Evolutionary conservation across 37 sponge, comb jelly and placozoan species (phyloP).

Genomic region (Ephydatia muelleri): DNA sequence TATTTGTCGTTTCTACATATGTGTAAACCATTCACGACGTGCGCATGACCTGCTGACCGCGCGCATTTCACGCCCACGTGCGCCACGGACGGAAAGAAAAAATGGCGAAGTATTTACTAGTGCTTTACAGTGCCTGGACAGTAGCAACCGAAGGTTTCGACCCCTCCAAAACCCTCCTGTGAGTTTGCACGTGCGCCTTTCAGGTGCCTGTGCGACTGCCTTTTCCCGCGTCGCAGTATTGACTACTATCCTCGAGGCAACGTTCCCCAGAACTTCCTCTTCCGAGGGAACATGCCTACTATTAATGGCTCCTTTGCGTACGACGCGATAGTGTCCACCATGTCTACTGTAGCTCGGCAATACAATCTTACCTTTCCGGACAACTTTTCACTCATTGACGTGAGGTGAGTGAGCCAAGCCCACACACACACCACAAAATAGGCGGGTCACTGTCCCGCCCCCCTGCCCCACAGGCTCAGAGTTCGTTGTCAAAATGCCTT

Average conservation of each 20-base stretch:
- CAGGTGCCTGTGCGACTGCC: neutral
- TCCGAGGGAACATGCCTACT: constrained; percentile 91
- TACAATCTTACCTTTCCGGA: constrained; percentile 48
- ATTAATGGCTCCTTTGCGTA: constrained; percentile 71
- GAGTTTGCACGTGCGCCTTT: no score
- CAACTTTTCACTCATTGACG: constrained; percentile 67
- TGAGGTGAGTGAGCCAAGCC: constrained; percentile 54
- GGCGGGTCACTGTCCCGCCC: no score
- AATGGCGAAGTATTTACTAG: no score
- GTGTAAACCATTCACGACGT: no score
- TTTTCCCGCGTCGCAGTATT: constrained; percentile 42
- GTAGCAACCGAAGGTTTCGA: neutral
- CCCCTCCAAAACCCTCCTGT: neutral
- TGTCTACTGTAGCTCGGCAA: constrained; percentile 26
- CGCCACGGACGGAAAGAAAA: no score
- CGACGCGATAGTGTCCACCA: constrained; percentile 38
- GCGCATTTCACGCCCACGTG: no score
- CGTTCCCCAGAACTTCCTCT: constrained; percentile 73
- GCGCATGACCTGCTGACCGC: no score
- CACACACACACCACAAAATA: neutral
- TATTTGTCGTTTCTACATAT: no score
- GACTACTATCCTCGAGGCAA: constrained; percentile 44
- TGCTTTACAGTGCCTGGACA: no score
- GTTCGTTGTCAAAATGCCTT: no score
- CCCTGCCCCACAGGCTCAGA: no score